Base-by-base conservation (phyloP, 1,140 invertebrate genomes). In the Scaptomyza montana region DNA sequence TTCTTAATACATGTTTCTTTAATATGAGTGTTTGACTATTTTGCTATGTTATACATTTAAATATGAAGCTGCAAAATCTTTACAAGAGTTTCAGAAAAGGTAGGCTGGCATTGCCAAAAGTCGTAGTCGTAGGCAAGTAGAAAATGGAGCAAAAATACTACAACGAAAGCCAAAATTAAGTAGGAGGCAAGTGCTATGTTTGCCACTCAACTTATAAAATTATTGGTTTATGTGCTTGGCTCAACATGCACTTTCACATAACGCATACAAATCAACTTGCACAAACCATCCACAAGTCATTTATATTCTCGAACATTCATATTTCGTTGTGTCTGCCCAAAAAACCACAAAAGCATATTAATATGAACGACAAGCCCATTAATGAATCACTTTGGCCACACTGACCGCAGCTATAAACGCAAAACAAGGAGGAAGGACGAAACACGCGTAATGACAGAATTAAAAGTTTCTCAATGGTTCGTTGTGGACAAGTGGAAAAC, bases 261-360 rank as follows among this genome's bases (percentile, higher is more conserved):
- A 70, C 28, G 19, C 47, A 55, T 71, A 71, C 67, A 71, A 70
- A 54, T 3, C 21, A n/a, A n/a, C n/a, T n/a, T n/a, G n/a, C n/a
- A n/a, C n/a, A n/a, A n/a, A n/a, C n/a, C n/a, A n/a, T n/a, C n/a
- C n/a, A n/a, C n/a, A n/a, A n/a, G n/a, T n/a, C n/a, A n/a, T n/a
- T n/a, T n/a, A n/a, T n/a, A n/a, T n/a, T n/a, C n/a, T n/a, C n/a
- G n/a, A n/a, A n/a, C n/a, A n/a, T n/a, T n/a, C n/a, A 3, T 41
- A 56, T 60, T 46, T 45, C 43, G 41, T 59, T 74, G 66, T 16
- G 66, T 65, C 59, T 69, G 39, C 51, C 71, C 66, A 63, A 54
- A 74, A 21, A 56, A 56, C 54, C 65, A 70, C 75, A 70, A 64
- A 74, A 74, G 61, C 47, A 77, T 77, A 74, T 77, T 77, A 77